These are phyloP conservation scores for Notarius quadriscutis DNA, from an alignment of 2,113 vertebrate genomes.

Conservation along the genomic window DNA sequence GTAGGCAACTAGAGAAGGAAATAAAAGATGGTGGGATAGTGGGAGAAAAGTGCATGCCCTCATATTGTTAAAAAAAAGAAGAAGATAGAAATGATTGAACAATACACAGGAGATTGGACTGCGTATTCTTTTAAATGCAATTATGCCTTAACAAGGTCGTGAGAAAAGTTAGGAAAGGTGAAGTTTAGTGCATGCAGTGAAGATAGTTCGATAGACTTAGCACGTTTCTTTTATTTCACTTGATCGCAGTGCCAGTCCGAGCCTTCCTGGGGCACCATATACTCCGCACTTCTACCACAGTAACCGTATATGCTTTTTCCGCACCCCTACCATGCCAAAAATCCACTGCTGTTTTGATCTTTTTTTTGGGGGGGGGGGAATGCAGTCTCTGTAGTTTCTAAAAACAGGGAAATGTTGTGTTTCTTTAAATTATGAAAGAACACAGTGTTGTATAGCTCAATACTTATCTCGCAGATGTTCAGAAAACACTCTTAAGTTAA, in stretches of 20 bases:
- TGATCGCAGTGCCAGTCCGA: slow-evolving; percentile 19
- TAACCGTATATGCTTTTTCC: slow-evolving; percentile 11
- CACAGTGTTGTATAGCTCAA: neutral
- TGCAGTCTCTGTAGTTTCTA: neutral
- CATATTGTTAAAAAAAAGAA: neutral
- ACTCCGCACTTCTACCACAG: slow-evolving; percentile 11
- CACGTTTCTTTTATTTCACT: slow-evolving; percentile 24
- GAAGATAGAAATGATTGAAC: neutral
- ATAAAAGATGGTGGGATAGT: slow-evolving; percentile 33
- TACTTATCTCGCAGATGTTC: neutral
- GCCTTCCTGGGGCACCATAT: slow-evolving; percentile 13
- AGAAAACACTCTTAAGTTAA: neutral
- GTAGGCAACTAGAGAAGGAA: slow-evolving; percentile 34
- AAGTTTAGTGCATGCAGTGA: neutral
- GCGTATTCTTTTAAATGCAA: neutral
- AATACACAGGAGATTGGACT: neutral
- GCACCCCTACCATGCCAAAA: slow-evolving; percentile 5
- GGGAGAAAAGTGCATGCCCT: slow-evolving; percentile 24
- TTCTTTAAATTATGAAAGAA: neutral
- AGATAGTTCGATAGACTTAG: slow-evolving; percentile 2
- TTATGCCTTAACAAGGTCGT: neutral
- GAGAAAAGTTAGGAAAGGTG: neutral
- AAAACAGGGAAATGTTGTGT: too few species aligned
- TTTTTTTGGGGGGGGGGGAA: neutral
- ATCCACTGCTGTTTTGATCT: neutral